A percentile compares a stretch with the other conserved stretches of the same genome.
Conservation (phyloP, 2,888 invertebrate genomes). For the Hermodice carunculata region DNA sequence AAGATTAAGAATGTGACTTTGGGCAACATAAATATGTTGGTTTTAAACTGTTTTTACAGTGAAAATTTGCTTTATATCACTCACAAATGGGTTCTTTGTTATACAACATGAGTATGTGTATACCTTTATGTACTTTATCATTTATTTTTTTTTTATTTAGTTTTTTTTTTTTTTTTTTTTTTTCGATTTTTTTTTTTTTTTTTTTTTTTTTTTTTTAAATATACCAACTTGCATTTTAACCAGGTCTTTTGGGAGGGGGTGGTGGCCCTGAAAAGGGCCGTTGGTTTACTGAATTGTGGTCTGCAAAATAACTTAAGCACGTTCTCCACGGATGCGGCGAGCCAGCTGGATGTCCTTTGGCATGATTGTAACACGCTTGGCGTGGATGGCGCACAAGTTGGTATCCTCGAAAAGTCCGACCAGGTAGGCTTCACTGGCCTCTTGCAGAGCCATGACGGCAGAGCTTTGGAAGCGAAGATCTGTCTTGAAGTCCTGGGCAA, state of each 20-base stretch:
- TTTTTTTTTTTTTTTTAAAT: too few relatives aligned
- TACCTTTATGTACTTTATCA: too few relatives aligned
- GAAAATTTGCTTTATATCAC: too few relatives aligned
- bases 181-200: too few relatives aligned
- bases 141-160: too few relatives aligned
- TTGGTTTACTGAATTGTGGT: neutral
- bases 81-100: too few relatives aligned
- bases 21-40: too few relatives aligned
- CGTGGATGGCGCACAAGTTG: conserved; percentile 97
- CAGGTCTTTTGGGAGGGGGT: conserved; percentile 3
- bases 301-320: conserved; percentile 69
- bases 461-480: conserved; percentile 70
- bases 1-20: too few relatives aligned
- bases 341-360: conserved; percentile 98
- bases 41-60: too few relatives aligned
- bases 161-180: too few relatives aligned
- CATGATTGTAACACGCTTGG: conserved; percentile 98
- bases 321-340: conserved; percentile 95
- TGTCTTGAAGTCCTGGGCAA: conserved; percentile 70
- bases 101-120: too few relatives aligned
- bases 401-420: conserved; percentile 95
- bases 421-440: conserved; percentile 37
- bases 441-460: conserved; percentile 69
- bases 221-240: too few relatives aligned
- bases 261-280: conserved; percentile 13